Base-by-base conservation (phyloP, 2,888 invertebrate species). In the Formica aserva region DNA sequence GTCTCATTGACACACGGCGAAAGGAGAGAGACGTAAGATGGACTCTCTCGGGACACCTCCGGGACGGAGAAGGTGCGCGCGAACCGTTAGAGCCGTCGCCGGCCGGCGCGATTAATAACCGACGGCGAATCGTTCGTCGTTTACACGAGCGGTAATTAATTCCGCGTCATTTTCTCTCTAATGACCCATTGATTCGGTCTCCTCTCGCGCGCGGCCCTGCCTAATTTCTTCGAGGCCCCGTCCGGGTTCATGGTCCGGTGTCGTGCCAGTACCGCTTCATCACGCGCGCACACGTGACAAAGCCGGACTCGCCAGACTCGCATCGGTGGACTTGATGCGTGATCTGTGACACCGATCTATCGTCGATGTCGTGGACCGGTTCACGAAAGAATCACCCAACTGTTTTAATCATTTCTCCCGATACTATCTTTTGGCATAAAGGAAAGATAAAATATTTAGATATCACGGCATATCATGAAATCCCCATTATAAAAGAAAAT, bases 121-220 rank as follows among this genome's bases (percentile, higher is more conserved):
- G 84, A 88, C 85, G 84, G 76, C 74, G n/a, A 78, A 78, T 85
- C 80, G 55, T 84, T 81, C 83, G 82, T 84, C 86, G 45, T 88
- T 87, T 86, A 82, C 83, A 85, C 67, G 45, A 35, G 81, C 52
- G 67, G 55, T 90, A 88, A 90, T 90, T 89, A 87, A 90, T 88
- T 85, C 55, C 86, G 85, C 85, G 82, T 88, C 82, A 63, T 85
- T 83, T 67, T 82, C 67, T 80, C 72, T 65, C 86, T 86, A 88
- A 88, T 86, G 77, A 86, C 66, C 76, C 87, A 77, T 89, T 85
- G 76, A 87, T 86, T 82, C 82, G 52, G 57, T 29, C 13, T 35
- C 32, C 41, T 45, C 63, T 63, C 57, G 52, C 35, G 69, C 67
- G 65, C 67, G 74, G 72, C 32, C 57, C 78, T 86, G 83, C 66